These are phyloP conservation scores for Leptinotarsa defecta DNA, from an alignment of 1,140 invertebrate species.

Conservation along the genomic window DNA sequence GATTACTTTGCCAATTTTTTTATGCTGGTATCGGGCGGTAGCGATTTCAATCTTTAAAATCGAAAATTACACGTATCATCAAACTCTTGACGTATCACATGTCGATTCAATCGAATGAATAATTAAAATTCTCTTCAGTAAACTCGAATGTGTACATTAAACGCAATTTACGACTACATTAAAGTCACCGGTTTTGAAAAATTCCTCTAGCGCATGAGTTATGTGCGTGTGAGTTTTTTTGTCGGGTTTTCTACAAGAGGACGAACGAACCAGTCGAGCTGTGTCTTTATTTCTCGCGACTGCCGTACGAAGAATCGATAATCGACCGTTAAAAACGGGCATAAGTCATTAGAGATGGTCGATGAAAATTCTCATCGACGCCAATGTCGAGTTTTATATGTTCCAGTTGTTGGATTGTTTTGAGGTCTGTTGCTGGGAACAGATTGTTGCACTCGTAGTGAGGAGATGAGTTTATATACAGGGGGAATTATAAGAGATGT, in stretches of 20 bases:
- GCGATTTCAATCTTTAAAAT: not conserved
- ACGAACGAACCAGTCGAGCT: constrained; percentile 15
- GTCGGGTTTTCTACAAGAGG: not conserved
- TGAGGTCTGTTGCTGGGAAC: no score
- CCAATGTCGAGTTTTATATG: constrained; percentile 1
- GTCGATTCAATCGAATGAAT: constrained; percentile 5
- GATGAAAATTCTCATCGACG: constrained; percentile 15
- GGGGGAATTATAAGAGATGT: no score
- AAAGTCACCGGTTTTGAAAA: constrained; percentile 20
- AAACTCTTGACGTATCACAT: not conserved
- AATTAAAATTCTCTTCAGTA: constrained; percentile 11
- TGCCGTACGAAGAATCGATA: constrained; percentile 17
- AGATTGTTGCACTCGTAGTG: no score
- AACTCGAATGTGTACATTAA: constrained; percentile 11
- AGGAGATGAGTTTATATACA: no score
- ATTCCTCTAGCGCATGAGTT: constrained; percentile 19
- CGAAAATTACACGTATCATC: not conserved
- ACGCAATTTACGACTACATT: constrained; percentile 15
- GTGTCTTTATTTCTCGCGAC: constrained; percentile 8
- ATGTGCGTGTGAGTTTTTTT: constrained; percentile 1
- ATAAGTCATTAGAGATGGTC: constrained; percentile 10
- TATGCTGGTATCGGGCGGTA: no score
- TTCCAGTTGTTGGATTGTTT: not conserved
- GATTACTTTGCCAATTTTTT: no score
- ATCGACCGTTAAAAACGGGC: constrained; percentile 23